Evolutionary conservation across 2,888 invertebrate species (phyloP), one percentile per base, ranked within the genome.

Genomic region (Drosophila pseudotakahashii): DNA sequence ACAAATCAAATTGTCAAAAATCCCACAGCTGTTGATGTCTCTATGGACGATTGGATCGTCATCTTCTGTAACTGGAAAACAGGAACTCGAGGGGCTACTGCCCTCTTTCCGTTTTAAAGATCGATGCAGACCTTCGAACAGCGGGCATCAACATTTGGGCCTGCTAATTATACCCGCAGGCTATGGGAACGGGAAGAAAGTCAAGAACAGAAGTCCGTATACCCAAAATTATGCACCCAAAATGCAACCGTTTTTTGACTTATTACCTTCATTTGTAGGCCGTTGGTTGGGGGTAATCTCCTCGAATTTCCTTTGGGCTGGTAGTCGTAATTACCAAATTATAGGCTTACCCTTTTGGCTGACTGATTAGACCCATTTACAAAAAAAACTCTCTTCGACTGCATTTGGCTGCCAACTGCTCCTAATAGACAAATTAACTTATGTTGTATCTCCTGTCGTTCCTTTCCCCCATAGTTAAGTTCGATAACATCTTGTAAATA

Each of bases 291-390:
- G 61, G 55, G 60, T 73, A 62, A 59, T 55, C 67, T 55, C 41
- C 59, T 61, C 47, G 53, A 68, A 53, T 39, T 53, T 52, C 36
- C 47, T 64, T 50, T 44, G 42, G 58, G 57, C 58, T 50, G 75
- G 55, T 54, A 42, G 59, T 58, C 51, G 73, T 89, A 90, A 89
- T 90, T 89, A 90, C 79, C 69, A 89, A 89, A 89, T 90, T 89
- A 90, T 82, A 90, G 89, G 84, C 84, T 88, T 89, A 89, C 84
- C 89, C 82, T 90, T 82, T 89, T 71, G 70, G 66, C 80, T 89
- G 84, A 89, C 89, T 90, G 89, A 89, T 89, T 89, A 89, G 86
- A 77, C 76, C 86, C 86, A 90, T 90, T 89, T 86, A 81, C 79
- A 78, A 76, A 50, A 68, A 50, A 50, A 61, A 52, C 61, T 75